Evolutionary conservation across 2,888 invertebrate genomes (phyloP).

Genomic region (Himalopsyche anomala): DNA sequence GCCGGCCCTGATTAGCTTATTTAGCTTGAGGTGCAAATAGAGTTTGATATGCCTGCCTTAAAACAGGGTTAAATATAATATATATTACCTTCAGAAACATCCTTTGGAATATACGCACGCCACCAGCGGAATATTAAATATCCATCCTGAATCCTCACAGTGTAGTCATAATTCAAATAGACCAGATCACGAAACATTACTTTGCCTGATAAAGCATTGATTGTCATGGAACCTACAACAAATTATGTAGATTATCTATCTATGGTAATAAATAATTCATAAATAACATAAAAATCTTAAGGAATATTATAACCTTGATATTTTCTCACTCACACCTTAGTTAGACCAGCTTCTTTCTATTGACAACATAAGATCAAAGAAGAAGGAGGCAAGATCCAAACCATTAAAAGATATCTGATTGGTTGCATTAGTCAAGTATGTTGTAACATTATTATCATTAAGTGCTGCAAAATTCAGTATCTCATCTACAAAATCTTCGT

Average conservation of each 20-base stretch:
- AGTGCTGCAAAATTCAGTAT: too few relatives aligned
- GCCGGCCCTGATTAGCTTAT: not conserved
- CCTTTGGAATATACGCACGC: slow-evolving; percentile 96
- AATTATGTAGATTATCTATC: not conserved
- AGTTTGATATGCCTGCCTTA: not conserved
- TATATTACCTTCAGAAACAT: slow-evolving; percentile 91
- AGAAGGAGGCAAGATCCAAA: too few relatives aligned
- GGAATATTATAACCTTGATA: too few relatives aligned
- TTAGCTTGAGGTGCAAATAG: too few relatives aligned
- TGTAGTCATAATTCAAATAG: slow-evolving; percentile 95
- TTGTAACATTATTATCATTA: too few relatives aligned
- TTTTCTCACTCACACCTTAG: too few relatives aligned
- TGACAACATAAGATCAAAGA: too few relatives aligned
- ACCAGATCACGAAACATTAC: slow-evolving; percentile 98
- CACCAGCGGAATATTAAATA: slow-evolving; percentile 99
- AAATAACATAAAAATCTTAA: too few relatives aligned
- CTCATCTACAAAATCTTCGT: too few relatives aligned
- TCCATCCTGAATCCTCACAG: slow-evolving; percentile 95
- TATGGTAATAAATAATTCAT: too few relatives aligned
- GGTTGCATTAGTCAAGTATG: not conserved
- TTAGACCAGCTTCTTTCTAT: too few relatives aligned
- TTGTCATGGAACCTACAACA: slow-evolving; percentile 90
- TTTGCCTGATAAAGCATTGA: slow-evolving; percentile 97
- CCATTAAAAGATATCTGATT: too few relatives aligned
- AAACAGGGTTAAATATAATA: slow-evolving; percentile 44